phyloP scores from a whole-genome alignment of 1,140 invertebrate genomes.

The Drosophila repleta region DNA sequence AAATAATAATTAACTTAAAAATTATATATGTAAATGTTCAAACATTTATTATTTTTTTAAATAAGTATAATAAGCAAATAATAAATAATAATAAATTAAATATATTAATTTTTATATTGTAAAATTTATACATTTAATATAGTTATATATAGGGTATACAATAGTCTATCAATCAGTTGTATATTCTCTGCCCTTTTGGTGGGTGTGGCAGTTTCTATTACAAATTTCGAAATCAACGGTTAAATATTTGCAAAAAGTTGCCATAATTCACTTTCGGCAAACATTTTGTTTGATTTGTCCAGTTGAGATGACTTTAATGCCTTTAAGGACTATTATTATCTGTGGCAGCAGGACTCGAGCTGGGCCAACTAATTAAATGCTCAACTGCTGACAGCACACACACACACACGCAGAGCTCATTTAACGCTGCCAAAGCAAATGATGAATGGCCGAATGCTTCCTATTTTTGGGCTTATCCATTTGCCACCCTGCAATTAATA shows the following conservation, averaged over 20 bases:
- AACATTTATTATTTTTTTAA: too few relatives aligned
- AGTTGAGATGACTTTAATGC: constrained; percentile 48
- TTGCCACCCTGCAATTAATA: constrained; percentile 77
- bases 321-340: constrained; percentile 45
- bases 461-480: constrained; percentile 34
- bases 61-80: too few relatives aligned
- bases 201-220: constrained; percentile 15
- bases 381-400: constrained; percentile 37
- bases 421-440: constrained; percentile 39
- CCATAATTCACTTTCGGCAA: constrained; percentile 36
- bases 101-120: too few relatives aligned
- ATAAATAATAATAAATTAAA: too few relatives aligned
- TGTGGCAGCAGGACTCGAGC: constrained; percentile 14
- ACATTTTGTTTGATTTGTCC: constrained; percentile 30
- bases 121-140: too few relatives aligned
- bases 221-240: constrained; percentile 26
- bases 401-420: too few relatives aligned
- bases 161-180: neutral
- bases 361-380: constrained; percentile 72
- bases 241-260: constrained; percentile 31
- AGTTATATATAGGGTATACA: constrained; percentile 5
- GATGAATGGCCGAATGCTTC: constrained; percentile 64
- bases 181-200: constrained; percentile 19
- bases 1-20: too few relatives aligned
- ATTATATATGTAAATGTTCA: too few relatives aligned